These are phyloP conservation scores for Cichlasoma orientale DNA, from an alignment of 2,797 vertebrate species.

Conservation along the genomic window DNA sequence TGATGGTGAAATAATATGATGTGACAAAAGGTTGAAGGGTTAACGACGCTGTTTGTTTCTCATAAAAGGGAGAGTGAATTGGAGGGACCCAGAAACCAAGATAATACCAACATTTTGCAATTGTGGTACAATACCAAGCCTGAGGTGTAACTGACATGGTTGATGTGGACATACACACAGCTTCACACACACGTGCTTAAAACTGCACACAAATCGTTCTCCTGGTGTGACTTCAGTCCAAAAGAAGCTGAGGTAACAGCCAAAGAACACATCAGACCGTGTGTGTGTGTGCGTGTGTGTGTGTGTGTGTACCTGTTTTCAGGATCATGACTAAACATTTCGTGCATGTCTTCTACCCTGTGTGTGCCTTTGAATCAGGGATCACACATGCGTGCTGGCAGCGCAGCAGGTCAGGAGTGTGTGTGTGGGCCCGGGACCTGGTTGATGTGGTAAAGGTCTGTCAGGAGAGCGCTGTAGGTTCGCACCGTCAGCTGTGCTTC, in stretches of 20 bases:
- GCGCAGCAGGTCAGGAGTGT: constrained; percentile 53
- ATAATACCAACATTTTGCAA: constrained; percentile 12
- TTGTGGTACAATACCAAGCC: not conserved
- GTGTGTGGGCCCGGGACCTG: constrained; percentile 65
- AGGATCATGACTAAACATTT: not conserved
- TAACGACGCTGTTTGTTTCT: not conserved
- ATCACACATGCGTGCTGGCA: constrained; percentile 37
- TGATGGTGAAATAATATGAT: not conserved
- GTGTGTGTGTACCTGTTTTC: not conserved
- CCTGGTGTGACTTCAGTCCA: constrained; percentile 45
- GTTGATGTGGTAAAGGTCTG: constrained; percentile 73
- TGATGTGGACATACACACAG: not conserved
- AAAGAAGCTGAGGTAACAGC: constrained; percentile 54
- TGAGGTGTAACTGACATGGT: not conserved
- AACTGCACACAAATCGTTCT: constrained; percentile 19
- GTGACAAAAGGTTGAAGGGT: not conserved
- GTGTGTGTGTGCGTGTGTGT: not conserved
- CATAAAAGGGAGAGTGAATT: not conserved
- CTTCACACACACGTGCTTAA: constrained; percentile 5
- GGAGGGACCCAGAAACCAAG: constrained; percentile 24
- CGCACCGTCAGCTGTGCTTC: constrained; percentile 71
- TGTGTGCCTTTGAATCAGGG: constrained; percentile 33
- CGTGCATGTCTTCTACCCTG: constrained; percentile 9
- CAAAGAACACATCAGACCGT: constrained; percentile 57
- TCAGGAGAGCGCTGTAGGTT: constrained; percentile 69